A percentile compares a stretch with the other conserved stretches of the same genome.
phyloP scores from a whole-genome alignment of 2,113 vertebrate species.

The Lasiurus cinereus region DNA sequence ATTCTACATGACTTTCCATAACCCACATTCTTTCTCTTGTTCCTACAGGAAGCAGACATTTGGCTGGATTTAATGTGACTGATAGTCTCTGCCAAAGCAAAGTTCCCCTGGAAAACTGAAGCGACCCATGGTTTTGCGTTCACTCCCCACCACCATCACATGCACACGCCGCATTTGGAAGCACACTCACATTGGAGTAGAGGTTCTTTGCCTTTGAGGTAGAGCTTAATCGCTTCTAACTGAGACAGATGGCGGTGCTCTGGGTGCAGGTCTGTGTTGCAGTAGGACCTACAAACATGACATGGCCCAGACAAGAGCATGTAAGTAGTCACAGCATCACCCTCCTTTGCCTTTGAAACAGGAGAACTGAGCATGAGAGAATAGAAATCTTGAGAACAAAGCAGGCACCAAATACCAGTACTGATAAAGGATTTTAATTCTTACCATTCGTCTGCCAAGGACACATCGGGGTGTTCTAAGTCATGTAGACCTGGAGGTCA shows the following conservation, averaged over 20 bases:
- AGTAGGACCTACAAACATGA: conserved; percentile 93
- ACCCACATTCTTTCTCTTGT: neutral
- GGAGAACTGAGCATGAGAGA: conserved; percentile 42
- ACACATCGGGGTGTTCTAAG: conserved; percentile 98
- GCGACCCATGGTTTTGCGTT: neutral
- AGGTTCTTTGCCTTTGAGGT: conserved; percentile 95
- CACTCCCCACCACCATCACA: rapidly evolving
- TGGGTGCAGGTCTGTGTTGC: conserved; percentile 96
- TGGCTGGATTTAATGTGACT: neutral
- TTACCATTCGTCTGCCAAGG: conserved; percentile 98
- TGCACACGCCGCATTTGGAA: neutral
- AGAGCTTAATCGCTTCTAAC: conserved; percentile 96
- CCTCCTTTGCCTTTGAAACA: conserved; percentile 69
- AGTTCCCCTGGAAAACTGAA: conserved; percentile 4
- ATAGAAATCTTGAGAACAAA: conserved; percentile 66
- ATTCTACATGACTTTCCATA: neutral
- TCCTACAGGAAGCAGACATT: neutral
- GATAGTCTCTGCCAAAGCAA: neutral
- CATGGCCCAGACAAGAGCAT: conserved; percentile 57
- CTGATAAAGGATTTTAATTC: conserved; percentile 75
- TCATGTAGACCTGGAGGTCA: conserved; percentile 95
- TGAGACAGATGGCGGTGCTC: conserved; percentile 96
- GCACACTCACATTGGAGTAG: conserved; percentile 93
- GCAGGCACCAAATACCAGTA: conserved; percentile 43
- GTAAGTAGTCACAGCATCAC: conserved; percentile 40